Percentiles rank a stretch among this genome's conserved stretches.
These are phyloP conservation scores for Ypsolopha sequella DNA, from an alignment of 2,888 invertebrate species.

Conservation along the genomic window DNA sequence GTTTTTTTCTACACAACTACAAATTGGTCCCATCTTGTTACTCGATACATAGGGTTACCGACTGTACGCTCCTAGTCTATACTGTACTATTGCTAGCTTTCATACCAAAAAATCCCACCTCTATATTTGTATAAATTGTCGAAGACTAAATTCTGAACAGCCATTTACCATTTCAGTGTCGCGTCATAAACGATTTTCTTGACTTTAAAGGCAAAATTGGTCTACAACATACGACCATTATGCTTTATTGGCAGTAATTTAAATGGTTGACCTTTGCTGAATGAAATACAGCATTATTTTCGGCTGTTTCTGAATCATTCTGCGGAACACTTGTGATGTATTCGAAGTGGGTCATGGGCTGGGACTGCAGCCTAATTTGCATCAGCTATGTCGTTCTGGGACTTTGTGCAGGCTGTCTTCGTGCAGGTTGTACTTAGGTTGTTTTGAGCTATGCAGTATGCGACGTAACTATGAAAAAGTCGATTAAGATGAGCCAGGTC, in stretches of 20 bases:
- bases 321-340: conserved; percentile 22
- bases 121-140: too few species aligned
- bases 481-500: not conserved
- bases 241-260: not conserved
- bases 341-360: conserved; percentile 34
- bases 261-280: not conserved
- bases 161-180: too few species aligned
- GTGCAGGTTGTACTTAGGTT: too few species aligned
- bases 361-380: conserved; percentile 44
- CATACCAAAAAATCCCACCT: too few species aligned
- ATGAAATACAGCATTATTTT: not conserved
- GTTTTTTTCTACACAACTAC: too few species aligned
- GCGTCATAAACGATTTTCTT: not conserved
- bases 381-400: conserved; percentile 29
- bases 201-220: not conserved
- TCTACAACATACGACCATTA: not conserved
- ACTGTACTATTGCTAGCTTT: too few species aligned
- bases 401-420: conserved; percentile 17
- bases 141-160: too few species aligned
- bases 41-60: too few species aligned
- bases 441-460: not conserved
- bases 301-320: conserved; percentile 6
- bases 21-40: too few species aligned
- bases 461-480: not conserved
- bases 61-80: too few species aligned